Evolutionary conservation across 2,113 vertebrate species (phyloP).

Genomic region (Rhipidura dahli): DNA sequence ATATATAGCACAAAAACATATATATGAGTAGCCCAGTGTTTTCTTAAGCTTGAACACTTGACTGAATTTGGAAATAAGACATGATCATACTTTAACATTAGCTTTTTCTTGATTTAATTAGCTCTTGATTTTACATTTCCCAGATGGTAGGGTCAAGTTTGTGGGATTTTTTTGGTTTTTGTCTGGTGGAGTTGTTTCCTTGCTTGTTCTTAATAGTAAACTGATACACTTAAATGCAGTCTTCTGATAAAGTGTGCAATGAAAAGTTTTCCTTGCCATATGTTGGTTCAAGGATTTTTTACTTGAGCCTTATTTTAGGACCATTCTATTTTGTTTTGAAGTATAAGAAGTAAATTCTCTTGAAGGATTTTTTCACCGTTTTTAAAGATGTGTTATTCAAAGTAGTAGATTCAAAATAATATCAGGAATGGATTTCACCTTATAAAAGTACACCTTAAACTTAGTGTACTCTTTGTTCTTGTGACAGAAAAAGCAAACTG

Average conservation of each 20-base stretch:
- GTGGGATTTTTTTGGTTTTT: not conserved
- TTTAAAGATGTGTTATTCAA: not conserved
- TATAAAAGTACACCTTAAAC: not conserved
- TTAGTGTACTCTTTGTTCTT: not conserved
- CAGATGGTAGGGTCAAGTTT: not conserved
- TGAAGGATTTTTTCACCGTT: not conserved
- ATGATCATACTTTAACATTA: constrained; percentile 9
- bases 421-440: not conserved
- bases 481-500: not conserved
- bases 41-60: not conserved
- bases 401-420: not conserved
- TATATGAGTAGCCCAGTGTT: not conserved
- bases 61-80: constrained; percentile 27
- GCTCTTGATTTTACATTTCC: constrained; percentile 29
- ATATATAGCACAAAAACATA: not conserved
- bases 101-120: constrained; percentile 34
- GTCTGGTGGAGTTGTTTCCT: not conserved
- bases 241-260: not conserved
- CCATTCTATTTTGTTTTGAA: not conserved
- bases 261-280: not conserved
- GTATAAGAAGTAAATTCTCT: not conserved
- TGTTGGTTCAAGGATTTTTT: not conserved
- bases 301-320: not conserved
- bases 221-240: not conserved
- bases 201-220: not conserved